Evolutionary conservation across 2,113 vertebrate genomes (phyloP).

Genomic region (Amphiprion percula): DNA sequence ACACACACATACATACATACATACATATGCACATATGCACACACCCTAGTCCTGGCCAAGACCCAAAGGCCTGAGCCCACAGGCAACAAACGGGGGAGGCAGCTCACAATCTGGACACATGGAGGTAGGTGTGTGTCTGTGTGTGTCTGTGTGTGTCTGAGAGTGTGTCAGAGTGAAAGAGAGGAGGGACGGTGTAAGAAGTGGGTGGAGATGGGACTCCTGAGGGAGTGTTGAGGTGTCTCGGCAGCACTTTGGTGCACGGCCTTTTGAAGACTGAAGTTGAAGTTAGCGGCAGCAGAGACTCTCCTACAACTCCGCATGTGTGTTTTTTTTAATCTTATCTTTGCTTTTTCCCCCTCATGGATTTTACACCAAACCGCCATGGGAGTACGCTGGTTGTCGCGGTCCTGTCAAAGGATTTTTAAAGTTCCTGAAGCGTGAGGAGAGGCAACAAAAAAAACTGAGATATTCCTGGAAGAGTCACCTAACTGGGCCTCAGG

Average conservation of each 20-base stretch:
- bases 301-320: slow-evolving; percentile 9
- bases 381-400: slow-evolving; percentile 52
- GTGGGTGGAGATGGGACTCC: slow-evolving; percentile 82
- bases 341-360: background rate
- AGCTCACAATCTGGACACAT: slow-evolving; percentile 66
- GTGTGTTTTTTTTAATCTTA: background rate
- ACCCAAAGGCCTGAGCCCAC: slow-evolving; percentile 64
- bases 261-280: slow-evolving; percentile 53
- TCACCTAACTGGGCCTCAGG: slow-evolving; percentile 64
- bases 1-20: slow-evolving; percentile 27
- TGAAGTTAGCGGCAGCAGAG: slow-evolving; percentile 43
- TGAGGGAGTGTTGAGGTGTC: slow-evolving; percentile 79
- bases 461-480: slow-evolving; percentile 41
- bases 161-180: slow-evolving; percentile 30
- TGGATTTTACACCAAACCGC: slow-evolving; percentile 35
- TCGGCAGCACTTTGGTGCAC: slow-evolving; percentile 63
- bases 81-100: slow-evolving; percentile 51
- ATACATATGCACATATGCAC: slow-evolving; percentile 12
- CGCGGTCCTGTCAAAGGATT: slow-evolving; percentile 44
- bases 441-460: background rate
- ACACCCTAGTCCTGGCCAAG: slow-evolving; percentile 52
- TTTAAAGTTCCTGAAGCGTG: slow-evolving; percentile 56
- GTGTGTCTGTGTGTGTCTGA: slow-evolving; percentile 54
- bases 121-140: slow-evolving; percentile 43
- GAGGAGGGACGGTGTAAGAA: slow-evolving; percentile 77